phyloP scores from a whole-genome alignment of 1,140 invertebrate genomes.

The Linepithema humile region DNA sequence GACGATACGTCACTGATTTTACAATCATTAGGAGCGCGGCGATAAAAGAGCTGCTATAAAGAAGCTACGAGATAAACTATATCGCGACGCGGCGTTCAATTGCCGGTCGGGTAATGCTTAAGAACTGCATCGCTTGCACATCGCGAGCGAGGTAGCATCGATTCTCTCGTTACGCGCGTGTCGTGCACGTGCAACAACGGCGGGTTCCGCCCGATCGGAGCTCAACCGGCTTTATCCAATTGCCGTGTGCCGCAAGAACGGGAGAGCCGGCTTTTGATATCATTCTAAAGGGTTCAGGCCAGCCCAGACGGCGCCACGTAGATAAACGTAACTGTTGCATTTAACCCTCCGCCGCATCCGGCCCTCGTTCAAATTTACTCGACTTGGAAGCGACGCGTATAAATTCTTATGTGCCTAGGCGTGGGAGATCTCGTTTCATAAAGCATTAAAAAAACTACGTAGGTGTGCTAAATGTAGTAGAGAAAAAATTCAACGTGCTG shows the following conservation, averaged over 20 bases:
- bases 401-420: neutral
- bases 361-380: conserved; percentile 20
- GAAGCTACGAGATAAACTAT: conserved; percentile 16
- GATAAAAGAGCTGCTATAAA: conserved; percentile 9
- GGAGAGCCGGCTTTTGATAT: conserved; percentile 35
- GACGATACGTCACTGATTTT: neutral
- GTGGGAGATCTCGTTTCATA: neutral
- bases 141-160: neutral
- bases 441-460: neutral
- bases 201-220: neutral
- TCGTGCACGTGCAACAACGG: neutral
- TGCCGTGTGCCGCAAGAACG: conserved; percentile 13
- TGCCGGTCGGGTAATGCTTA: conserved; percentile 10
- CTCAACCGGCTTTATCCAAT: conserved; percentile 23
- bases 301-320: neutral
- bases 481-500: neutral
- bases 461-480: neutral
- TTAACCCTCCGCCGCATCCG: conserved; percentile 12
- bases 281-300: conserved; percentile 4
- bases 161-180: conserved; percentile 15
- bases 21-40: conserved; percentile 1
- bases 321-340: conserved; percentile 8
- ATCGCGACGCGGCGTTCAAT: neutral
- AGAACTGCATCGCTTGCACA: conserved; percentile 36
- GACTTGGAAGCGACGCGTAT: neutral